Percentiles rank a stretch among this genome's conserved stretches.
Conservation (phyloP, 2,113 vertebrate genomes). For the Corythornis cristatus region DNA sequence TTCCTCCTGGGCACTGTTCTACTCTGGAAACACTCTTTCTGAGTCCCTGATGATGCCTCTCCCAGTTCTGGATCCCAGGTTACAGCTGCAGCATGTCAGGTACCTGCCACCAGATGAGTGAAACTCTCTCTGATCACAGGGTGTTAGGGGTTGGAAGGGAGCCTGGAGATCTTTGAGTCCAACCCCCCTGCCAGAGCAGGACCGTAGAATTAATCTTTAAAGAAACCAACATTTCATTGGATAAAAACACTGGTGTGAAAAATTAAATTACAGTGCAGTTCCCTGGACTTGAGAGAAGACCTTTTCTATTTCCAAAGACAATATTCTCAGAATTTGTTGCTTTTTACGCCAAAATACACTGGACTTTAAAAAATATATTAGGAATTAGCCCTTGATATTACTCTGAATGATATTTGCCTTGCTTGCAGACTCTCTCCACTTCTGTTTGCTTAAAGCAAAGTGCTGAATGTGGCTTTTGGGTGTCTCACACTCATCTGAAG, state of each 20-base stretch:
- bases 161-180: too few relatives aligned
- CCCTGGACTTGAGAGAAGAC: background rate
- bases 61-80: background rate
- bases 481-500: background rate
- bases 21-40: accelerated
- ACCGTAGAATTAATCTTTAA: background rate
- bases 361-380: background rate
- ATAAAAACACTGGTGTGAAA: background rate
- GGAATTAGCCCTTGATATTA: background rate
- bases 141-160: too few relatives aligned
- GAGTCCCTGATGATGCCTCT: background rate
- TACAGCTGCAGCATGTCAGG: accelerated
- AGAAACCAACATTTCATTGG: background rate
- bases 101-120: background rate
- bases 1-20: background rate
- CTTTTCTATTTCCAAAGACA: background rate
- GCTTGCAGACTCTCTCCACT: background rate
- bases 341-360: background rate
- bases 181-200: too few relatives aligned
- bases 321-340: background rate
- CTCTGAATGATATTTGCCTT: background rate
- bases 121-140: too few relatives aligned
- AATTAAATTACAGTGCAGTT: background rate
- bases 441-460: background rate
- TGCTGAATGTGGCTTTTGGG: background rate